Evolutionary conservation across 1,140 invertebrate species (phyloP), one percentile per base, ranked within the genome.

Genomic region (Aphelenchoides fujianensis): DNA sequence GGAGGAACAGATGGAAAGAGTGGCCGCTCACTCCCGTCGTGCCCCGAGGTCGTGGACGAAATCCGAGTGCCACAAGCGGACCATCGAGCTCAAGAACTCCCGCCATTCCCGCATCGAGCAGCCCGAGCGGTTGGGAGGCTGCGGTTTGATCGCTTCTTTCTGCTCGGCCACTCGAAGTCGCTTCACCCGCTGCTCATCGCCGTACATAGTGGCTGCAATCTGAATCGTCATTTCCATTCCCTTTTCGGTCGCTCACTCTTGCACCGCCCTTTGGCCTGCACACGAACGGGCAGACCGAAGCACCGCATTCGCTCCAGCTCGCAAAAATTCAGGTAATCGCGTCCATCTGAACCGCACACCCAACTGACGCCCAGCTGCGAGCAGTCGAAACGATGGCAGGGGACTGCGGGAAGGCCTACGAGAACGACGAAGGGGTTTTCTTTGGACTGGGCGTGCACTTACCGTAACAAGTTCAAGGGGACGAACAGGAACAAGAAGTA

Each of bases 281-380:
- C 32, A 12, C 31, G 32, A 64, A 66, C 34, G 2, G 27, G 32
- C 37, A 37, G 12, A 1, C 63, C 63, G 53, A 66, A 66, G 53
- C 63, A 66, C 53, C 63, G 31, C 32, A 66, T 66, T 35, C 63
- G 16, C 2, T 66, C 36, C 63, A 66, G 7, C 36, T 66, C 63
- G 53, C 63, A 66, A 12, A 34, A 37, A 36, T 66, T 66, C 31
- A 66, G 32, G 31, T 66, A 66, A 35, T 31, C 34, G 1, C 36
- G 31, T 1, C 32, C 32, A 35, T 66, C 63, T 12, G 63, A 66
- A 2, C 63, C 63, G 7, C 63, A 66, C 37, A 66, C 3, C 28
- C 34, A 66, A 16, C 31, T 30, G 1, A 66, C 27, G 31, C 63
- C 63, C 16, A 19, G 31, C 12, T 12, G n/a, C 32, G 28, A 66